These are phyloP conservation scores for Limonius californicus DNA, from an alignment of 1,140 invertebrate genomes.

Conservation along the genomic window DNA sequence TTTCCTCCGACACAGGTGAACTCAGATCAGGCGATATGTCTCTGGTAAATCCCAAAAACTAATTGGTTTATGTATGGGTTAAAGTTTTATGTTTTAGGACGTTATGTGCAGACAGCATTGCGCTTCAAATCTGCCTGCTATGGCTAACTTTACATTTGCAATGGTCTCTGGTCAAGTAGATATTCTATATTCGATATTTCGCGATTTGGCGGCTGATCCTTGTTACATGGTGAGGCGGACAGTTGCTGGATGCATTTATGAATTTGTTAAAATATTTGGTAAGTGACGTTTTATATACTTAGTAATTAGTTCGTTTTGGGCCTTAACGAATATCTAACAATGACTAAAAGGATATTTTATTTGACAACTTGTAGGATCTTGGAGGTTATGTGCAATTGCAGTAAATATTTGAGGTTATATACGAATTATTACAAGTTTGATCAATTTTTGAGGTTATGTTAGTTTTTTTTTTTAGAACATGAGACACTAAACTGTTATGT, in stretches of 20 bases:
- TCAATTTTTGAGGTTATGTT: no score
- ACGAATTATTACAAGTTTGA: no score
- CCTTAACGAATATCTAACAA: no score
- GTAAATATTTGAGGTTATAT: no score
- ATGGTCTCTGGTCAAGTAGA: conserved; percentile 44
- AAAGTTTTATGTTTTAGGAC: conserved; percentile 42
- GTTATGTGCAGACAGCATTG: conserved; percentile 60
- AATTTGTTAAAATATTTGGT: conserved; percentile 56
- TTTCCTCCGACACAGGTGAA: conserved; percentile 10
- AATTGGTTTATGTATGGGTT: no score
- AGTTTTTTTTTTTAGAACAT: no score
- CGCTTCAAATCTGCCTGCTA: conserved; percentile 65
- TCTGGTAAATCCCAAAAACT: conserved; percentile 25
- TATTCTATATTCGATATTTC: conserved; percentile 53
- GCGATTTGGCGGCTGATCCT: conserved; percentile 56
- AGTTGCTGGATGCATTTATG: conserved; percentile 59
- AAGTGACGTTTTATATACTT: no score
- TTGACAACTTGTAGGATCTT: no score
- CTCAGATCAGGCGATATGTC: conserved; percentile 25
- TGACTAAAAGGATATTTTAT: no score
- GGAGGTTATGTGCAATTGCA: no score
- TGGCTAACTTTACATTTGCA: conserved; percentile 57
- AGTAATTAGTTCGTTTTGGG: no score
- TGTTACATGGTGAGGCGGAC: conserved; percentile 57
- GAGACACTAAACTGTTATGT: no score